phyloP scores from a whole-genome alignment of 2,113 vertebrate species.

The Eolophus roseicapilla region DNA sequence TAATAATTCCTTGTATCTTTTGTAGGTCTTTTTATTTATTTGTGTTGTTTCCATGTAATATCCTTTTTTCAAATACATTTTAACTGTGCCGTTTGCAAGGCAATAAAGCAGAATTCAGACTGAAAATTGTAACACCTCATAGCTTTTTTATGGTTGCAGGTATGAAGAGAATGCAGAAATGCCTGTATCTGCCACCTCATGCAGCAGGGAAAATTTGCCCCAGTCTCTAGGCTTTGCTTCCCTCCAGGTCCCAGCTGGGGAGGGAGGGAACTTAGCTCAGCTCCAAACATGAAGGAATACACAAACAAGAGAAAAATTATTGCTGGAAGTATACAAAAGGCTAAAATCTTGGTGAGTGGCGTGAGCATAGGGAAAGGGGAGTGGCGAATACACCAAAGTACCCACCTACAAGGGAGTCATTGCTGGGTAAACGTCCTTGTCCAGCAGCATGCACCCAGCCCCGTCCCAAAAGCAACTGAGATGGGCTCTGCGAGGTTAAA shows the following conservation, averaged over 20 bases:
- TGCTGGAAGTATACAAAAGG: background rate
- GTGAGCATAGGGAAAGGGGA: background rate
- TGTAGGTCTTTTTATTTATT: background rate
- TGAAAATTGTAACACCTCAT: background rate
- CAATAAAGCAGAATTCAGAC: background rate
- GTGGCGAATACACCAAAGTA: background rate
- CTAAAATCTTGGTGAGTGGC: background rate
- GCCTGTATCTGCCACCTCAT: background rate
- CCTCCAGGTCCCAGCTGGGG: background rate
- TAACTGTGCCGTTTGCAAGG: background rate
- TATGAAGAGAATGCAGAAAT: conserved; percentile 16
- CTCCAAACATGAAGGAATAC: background rate
- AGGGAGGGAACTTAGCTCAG: background rate
- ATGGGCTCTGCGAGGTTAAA: background rate
- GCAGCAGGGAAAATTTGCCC: background rate
- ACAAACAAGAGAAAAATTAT: background rate
- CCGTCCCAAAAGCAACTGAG: background rate
- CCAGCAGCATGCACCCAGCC: background rate
- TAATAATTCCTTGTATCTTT: background rate
- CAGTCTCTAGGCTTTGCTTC: background rate
- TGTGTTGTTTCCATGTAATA: background rate
- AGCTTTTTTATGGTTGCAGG: background rate
- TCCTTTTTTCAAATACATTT: background rate
- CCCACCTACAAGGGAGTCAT: background rate
- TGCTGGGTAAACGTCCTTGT: background rate